phyloP scores from a whole-genome alignment of 2,797 vertebrate species.

The Rhabdophis nuchalis region DNA sequence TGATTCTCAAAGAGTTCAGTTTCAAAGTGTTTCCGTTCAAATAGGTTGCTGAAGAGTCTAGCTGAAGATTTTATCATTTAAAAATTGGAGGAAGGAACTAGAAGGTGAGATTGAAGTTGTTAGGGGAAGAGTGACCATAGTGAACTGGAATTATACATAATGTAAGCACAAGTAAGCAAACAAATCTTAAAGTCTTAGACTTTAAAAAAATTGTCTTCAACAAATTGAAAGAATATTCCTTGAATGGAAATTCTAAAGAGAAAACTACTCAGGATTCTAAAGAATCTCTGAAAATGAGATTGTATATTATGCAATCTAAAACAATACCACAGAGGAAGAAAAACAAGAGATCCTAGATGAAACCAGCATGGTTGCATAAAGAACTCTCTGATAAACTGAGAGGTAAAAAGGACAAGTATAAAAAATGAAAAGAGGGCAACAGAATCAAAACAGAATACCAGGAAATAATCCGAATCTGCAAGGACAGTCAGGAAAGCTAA shows the following conservation, averaged over 20 bases:
- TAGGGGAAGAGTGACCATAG: not conserved
- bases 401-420: not conserved
- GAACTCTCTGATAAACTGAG: not conserved
- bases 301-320: not conserved
- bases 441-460: not conserved
- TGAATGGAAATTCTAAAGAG: not conserved
- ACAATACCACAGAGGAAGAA: not conserved
- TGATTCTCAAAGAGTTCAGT: not conserved
- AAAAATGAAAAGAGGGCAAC: not conserved
- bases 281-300: not conserved
- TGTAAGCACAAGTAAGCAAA: not conserved
- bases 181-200: not conserved
- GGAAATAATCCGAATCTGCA: not conserved
- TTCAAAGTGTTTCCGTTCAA: not conserved
- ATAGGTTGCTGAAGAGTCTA: not conserved
- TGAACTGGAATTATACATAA: not conserved
- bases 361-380: not conserved
- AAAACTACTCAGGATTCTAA: not conserved
- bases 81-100: not conserved
- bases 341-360: not conserved
- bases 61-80: not conserved
- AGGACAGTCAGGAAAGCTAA: not conserved
- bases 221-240: not conserved
- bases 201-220: not conserved
- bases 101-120: not conserved